Base-by-base conservation (phyloP, 2,888 invertebrate genomes). In the Endomychus coccineus region DNA sequence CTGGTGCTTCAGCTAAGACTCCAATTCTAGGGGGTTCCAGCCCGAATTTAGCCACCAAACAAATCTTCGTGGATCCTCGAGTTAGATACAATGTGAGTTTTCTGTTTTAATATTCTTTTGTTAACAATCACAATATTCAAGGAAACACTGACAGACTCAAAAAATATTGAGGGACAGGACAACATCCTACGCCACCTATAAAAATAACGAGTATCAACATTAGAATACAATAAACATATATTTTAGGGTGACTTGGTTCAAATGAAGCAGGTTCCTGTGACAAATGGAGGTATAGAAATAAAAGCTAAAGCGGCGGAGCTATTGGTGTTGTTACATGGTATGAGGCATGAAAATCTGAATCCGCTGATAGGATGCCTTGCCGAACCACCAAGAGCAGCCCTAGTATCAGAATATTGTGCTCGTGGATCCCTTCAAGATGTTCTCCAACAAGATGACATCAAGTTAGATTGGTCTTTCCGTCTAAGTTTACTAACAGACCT, bases 391-490 rank as follows among this genome's bases (percentile, higher is more conserved):
- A 74, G 84, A 43, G 84, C 84, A 2, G 84, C 85, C 39, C 71
- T 90, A 55, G 89, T 92, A 37, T 87, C 80, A 59, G 92, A 91
- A 59, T 84, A 83, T 63, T 89, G 91, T 66, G 82, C 83, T 34
- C 74, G 94, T 42, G 91, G 91, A 29, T 91, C 91, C 27, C 69
- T 90, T 46, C 84, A 88, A 67, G 89, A 90, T 63, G 85, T 91
- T 35, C 75, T 91, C 30, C 78, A 84, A 54, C 86, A 88, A 66
- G 87, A 88, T 59, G 90, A 89, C 64, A 88, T 91, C 60, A 85
- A 86, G 65, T 74, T 92, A 52, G 95, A 96, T 70, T 94, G 94
- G 92, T 88, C 90, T 36, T 95, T 95, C 69, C 83, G 92, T 39
- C 73, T 94, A 39, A 94, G 94, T 23, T 73, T 96, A 46, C 75